These are phyloP conservation scores for Anarsia innoxiella DNA, from an alignment of 2,888 invertebrate species.

Conservation along the genomic window DNA sequence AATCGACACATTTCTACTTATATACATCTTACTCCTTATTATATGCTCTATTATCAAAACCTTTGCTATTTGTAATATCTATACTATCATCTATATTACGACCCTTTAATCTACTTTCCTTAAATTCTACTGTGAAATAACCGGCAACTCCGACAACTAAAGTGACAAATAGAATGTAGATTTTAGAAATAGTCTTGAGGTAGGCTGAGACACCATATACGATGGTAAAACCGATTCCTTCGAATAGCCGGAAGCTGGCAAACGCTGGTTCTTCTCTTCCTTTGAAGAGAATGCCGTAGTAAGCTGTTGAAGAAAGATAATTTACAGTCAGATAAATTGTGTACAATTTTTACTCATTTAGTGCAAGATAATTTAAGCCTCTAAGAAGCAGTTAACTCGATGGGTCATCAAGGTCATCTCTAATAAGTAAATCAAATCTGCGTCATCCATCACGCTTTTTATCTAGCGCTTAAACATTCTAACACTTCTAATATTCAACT, in stretches of 20 bases:
- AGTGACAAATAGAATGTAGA: slow-evolving; percentile 1
- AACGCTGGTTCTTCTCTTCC: slow-evolving; percentile 6
- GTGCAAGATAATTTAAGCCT: no score
- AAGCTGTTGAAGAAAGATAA: slow-evolving; percentile 3
- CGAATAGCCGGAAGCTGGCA: slow-evolving; percentile 6
- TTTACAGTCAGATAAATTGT: no score
- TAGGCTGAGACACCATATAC: slow-evolving; percentile 2
- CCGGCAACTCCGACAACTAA: background rate
- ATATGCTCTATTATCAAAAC: slow-evolving; percentile 5
- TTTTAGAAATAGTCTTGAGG: slow-evolving; percentile 3
- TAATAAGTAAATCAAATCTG: no score
- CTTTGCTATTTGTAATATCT: background rate
- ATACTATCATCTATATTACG: no score
- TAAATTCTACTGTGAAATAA: slow-evolving; percentile 2
- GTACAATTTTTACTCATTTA: no score
- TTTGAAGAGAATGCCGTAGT: slow-evolving; percentile 6
- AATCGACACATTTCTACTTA: no score
- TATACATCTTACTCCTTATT: background rate
- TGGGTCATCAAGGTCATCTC: no score
- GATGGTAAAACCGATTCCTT: slow-evolving; percentile 5
- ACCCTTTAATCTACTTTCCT: no score
- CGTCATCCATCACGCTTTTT: no score
- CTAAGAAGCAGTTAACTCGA: no score
- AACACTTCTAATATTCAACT: no score
- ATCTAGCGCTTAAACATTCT: no score